These are phyloP conservation scores for Hephaestus fuliginosus DNA, from an alignment of 2,797 vertebrate species.

Conservation along the genomic window DNA sequence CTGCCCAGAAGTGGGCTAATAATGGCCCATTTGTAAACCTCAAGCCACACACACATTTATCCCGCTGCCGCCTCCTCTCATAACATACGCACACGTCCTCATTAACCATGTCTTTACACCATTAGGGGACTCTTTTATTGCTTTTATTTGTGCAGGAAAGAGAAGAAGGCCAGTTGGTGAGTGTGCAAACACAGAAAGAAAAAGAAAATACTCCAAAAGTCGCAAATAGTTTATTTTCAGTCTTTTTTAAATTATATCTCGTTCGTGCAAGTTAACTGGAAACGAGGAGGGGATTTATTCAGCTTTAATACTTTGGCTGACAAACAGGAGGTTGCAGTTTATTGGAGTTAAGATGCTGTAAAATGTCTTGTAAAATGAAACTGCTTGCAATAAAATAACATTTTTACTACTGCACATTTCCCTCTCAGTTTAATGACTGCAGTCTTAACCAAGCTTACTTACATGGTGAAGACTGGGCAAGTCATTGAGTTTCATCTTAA, in stretches of 20 bases:
- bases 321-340: constrained; percentile 19
- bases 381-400: constrained; percentile 23
- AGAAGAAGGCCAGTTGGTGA: background rate
- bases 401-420: constrained; percentile 15
- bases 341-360: constrained; percentile 4
- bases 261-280: constrained; percentile 18
- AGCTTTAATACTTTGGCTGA: constrained; percentile 17
- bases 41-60: constrained; percentile 46
- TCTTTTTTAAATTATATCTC: background rate
- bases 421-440: background rate
- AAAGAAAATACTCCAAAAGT: constrained; percentile 13
- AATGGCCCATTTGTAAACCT: constrained; percentile 69
- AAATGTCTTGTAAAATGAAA: constrained; percentile 37
- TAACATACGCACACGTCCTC: background rate
- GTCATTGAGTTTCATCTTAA: background rate
- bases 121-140: constrained; percentile 17
- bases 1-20: constrained; percentile 53
- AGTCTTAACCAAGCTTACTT: background rate
- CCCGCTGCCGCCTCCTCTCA: background rate
- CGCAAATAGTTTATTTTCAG: constrained; percentile 40
- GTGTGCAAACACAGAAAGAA: constrained; percentile 6
- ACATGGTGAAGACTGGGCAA: background rate
- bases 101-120: constrained; percentile 24
- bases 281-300: constrained; percentile 6
- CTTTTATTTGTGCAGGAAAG: constrained; percentile 38